These are phyloP conservation scores for Microtus richardsoni DNA, from an alignment of 2,113 vertebrate species.

Conservation along the genomic window DNA sequence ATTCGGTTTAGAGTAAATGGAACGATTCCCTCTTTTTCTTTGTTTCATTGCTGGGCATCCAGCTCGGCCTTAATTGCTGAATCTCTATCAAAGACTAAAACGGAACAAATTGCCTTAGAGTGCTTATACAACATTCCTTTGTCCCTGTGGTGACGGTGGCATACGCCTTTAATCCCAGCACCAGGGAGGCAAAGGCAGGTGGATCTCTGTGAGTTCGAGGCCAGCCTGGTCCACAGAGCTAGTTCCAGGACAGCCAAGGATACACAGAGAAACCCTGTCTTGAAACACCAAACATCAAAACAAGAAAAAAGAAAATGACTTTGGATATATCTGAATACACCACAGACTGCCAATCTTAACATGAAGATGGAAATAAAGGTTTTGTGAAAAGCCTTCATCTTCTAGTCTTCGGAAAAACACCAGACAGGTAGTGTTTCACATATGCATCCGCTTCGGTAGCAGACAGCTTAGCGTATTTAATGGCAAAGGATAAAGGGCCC, in stretches of 20 bases:
- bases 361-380: background rate
- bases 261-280: background rate
- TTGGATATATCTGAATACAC: background rate
- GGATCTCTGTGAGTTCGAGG: background rate
- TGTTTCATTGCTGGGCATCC: background rate
- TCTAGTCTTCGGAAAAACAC: background rate
- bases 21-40: background rate
- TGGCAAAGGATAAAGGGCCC: conserved; percentile 1
- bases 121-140: background rate
- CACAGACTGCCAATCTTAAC: background rate
- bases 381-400: background rate
- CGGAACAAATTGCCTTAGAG: background rate
- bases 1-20: background rate
- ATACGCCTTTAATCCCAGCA: background rate
- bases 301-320: background rate
- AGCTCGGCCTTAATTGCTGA: background rate
- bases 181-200: background rate
- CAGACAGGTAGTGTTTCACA: background rate
- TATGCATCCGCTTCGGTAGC: background rate
- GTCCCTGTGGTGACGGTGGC: background rate
- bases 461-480: background rate
- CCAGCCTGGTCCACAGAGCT: background rate
- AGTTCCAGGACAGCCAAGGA: background rate
- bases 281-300: background rate
- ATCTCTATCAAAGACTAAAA: background rate